Percentiles rank a stretch among this genome's conserved stretches.
These are phyloP conservation scores for Cebus imitator DNA, from an alignment of 2,113 vertebrate species.

Conservation along the genomic window DNA sequence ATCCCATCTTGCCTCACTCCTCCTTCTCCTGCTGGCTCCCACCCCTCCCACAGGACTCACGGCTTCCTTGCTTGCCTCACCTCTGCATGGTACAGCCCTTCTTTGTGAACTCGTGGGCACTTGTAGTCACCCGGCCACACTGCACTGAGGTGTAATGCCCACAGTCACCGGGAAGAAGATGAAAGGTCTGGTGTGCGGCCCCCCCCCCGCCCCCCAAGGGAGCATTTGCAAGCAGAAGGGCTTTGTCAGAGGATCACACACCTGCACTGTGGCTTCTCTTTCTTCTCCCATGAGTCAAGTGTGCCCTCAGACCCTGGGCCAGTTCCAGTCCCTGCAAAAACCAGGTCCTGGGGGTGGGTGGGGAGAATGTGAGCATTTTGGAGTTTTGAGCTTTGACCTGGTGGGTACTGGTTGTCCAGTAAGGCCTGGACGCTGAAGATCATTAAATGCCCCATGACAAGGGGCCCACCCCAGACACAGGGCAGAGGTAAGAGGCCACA, in stretches of 20 bases:
- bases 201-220: not conserved
- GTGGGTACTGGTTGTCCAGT: not conserved
- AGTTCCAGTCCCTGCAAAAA: not conserved
- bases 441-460: not conserved
- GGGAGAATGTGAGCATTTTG: not conserved
- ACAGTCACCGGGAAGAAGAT: not conserved
- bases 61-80: not conserved
- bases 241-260: not conserved
- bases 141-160: not conserved
- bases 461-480: not conserved
- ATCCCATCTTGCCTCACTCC: not conserved
- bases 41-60: not conserved
- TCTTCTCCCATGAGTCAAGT: not conserved
- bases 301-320: not conserved
- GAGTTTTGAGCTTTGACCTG: not conserved
- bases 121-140: not conserved
- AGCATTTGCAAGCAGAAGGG: not conserved
- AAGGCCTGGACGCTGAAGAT: not conserved
- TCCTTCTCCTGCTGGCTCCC: not conserved
- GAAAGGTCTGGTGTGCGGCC: accelerated
- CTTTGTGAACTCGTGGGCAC: not conserved
- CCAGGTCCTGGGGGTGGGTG: not conserved
- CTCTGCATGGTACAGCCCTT: not conserved
- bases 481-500: not conserved
- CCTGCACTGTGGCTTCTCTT: not conserved